phyloP scores from a whole-genome alignment of 2,797 vertebrate species.

The Apogon talboti region DNA sequence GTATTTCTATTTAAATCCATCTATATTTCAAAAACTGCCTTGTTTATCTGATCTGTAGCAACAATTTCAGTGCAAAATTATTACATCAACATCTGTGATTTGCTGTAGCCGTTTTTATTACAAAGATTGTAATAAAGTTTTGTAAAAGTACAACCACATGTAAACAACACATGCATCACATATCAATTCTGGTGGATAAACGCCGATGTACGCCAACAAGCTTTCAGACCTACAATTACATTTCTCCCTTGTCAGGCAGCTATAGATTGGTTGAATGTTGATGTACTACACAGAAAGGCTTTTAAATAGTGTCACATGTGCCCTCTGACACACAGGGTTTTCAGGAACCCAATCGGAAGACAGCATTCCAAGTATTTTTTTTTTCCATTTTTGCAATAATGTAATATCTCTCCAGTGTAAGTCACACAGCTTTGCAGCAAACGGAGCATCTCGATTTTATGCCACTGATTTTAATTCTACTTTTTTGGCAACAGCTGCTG shows the following conservation, averaged over 20 bases:
- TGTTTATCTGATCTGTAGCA: slow-evolving; percentile 42
- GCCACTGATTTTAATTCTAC: too few species aligned
- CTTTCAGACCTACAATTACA: background rate
- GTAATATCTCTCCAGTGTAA: background rate
- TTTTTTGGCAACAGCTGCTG: slow-evolving; percentile 9
- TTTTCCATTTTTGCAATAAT: slow-evolving; percentile 4
- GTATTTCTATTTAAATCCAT: slow-evolving; percentile 46
- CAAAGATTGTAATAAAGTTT: slow-evolving; percentile 21
- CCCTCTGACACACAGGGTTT: slow-evolving; percentile 14
- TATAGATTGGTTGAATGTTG: slow-evolving; percentile 9
- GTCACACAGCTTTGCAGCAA: background rate
- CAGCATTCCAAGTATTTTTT: slow-evolving; percentile 13
- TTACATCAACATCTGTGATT: slow-evolving; percentile 30
- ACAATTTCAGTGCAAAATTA: slow-evolving; percentile 34
- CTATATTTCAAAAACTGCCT: slow-evolving; percentile 48
- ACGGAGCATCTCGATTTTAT: too few species aligned
- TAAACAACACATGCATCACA: slow-evolving; percentile 28
- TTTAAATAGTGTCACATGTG: slow-evolving; percentile 25
- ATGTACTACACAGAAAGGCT: slow-evolving; percentile 18
- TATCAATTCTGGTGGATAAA: background rate
- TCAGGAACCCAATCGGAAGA: slow-evolving; percentile 9
- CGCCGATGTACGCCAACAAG: slow-evolving; percentile 3
- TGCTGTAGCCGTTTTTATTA: slow-evolving; percentile 33
- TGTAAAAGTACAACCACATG: background rate
- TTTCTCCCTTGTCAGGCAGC: slow-evolving; percentile 24